These are phyloP conservation scores for Nysson spinosus DNA, from an alignment of 2,888 invertebrate genomes.

Conservation along the genomic window DNA sequence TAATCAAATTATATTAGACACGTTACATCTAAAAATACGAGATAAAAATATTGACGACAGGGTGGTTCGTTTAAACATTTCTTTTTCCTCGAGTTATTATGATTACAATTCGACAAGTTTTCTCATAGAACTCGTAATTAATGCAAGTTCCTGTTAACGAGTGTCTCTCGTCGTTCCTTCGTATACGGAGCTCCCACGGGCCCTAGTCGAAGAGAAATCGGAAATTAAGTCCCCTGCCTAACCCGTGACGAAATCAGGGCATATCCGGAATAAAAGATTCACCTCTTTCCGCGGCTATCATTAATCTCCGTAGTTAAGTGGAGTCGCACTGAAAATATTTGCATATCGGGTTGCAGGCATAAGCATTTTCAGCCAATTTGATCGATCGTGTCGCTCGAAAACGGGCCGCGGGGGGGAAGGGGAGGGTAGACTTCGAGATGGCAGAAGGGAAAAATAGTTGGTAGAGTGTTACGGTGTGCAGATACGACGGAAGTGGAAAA, in stretches of 20 bases:
- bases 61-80: no score
- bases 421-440: constrained; percentile 1
- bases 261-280: constrained; percentile 27
- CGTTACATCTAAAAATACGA: no score
- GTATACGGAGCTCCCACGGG: constrained; percentile 62
- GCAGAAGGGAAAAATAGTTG: constrained; percentile 18
- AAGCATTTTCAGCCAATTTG: constrained; percentile 46
- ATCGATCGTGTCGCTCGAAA: constrained; percentile 49
- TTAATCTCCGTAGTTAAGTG: constrained; percentile 73
- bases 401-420: not conserved
- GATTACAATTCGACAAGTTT: not conserved
- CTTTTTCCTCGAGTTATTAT: no score
- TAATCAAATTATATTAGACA: no score
- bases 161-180: no score
- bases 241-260: constrained; percentile 46
- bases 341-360: constrained; percentile 73
- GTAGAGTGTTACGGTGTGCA: not conserved
- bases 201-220: constrained; percentile 60
- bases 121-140: constrained; percentile 34
- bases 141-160: no score
- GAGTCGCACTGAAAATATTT: constrained; percentile 71
- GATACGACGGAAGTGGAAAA: constrained; percentile 39
- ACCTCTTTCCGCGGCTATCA: constrained; percentile 57
- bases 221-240: constrained; percentile 60
- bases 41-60: no score